Evolutionary conservation across 1,140 invertebrate genomes (phyloP).

Genomic region (Tetraneura akinire): DNA sequence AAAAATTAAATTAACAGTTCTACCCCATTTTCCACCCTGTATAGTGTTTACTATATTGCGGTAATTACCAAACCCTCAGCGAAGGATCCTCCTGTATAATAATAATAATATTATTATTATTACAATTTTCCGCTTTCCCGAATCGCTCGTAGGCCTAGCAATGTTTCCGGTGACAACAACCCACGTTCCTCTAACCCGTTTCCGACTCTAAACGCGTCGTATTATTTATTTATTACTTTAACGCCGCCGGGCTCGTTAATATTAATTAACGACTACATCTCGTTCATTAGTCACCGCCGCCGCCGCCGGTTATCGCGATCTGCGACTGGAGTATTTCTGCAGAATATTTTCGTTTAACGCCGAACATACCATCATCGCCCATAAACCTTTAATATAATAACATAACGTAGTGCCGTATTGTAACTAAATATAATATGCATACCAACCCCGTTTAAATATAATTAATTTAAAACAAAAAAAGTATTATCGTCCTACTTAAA

Average conservation of each 20-base stretch:
- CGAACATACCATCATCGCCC: too few species aligned
- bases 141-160: background rate
- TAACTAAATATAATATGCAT: too few species aligned
- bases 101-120: too few species aligned
- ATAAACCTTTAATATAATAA: too few species aligned
- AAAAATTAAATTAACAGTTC: too few species aligned
- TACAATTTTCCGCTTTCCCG: background rate
- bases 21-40: background rate
- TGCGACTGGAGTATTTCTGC: background rate
- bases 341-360: background rate
- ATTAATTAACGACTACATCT: conserved; percentile 45
- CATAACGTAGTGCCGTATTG: too few species aligned
- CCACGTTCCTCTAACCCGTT: background rate
- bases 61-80: too few species aligned
- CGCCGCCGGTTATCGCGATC: conserved; percentile 18
- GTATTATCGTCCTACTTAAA: too few species aligned
- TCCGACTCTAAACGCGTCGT: conserved; percentile 23
- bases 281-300: conserved; percentile 37
- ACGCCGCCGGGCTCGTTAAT: conserved; percentile 38
- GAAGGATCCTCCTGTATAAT: too few species aligned
- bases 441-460: too few species aligned
- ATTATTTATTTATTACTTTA: conserved; percentile 46
- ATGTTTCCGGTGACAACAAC: conserved; percentile 36
- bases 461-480: too few species aligned
- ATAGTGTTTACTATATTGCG: too few species aligned